Percentiles rank a stretch among this genome's conserved stretches.
Evolutionary conservation across 2,888 invertebrate genomes (phyloP).

Genomic region (Caenorhabditis sp.): DNA sequence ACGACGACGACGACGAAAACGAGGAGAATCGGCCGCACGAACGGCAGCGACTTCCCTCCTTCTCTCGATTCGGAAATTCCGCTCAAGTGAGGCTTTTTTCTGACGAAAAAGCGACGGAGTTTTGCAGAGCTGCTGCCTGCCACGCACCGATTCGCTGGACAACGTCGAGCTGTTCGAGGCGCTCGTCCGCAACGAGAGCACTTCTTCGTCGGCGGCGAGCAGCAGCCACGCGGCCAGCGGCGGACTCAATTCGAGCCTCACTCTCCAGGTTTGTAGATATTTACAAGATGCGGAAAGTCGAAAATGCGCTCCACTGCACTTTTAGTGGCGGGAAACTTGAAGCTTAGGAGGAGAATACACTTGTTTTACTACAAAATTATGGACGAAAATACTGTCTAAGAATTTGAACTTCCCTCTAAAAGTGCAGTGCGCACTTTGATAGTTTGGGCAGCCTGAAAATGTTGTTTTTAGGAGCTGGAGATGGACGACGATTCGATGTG

Average conservation of each 20-base stretch:
- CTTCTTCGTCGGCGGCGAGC: neutral
- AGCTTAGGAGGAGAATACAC: too few species aligned
- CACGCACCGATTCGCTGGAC: slow-evolving; percentile 47
- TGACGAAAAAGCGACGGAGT: neutral
- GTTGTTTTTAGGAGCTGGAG: too few species aligned
- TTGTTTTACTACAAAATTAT: too few species aligned
- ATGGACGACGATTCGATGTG: slow-evolving; percentile 40
- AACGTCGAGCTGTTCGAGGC: slow-evolving; percentile 43
- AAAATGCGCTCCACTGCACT: too few species aligned
- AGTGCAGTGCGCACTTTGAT: too few species aligned
- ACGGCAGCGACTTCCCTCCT: slow-evolving; percentile 18
- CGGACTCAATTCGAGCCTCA: neutral
- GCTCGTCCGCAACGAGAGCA: slow-evolving; percentile 18
- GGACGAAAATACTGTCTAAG: too few species aligned
- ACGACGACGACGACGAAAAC: too few species aligned
- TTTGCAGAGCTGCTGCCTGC: slow-evolving; percentile 40
- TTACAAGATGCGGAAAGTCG: too few species aligned
- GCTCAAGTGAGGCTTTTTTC: slow-evolving; percentile 14
- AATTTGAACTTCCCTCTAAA: too few species aligned
- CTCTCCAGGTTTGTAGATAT: neutral
- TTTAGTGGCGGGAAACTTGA: too few species aligned
- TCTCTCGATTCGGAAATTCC: slow-evolving; percentile 38
- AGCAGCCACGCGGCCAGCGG: neutral
- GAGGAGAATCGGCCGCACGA: too few species aligned
- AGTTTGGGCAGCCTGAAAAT: slow-evolving; percentile 1